These are phyloP conservation scores for Intellagama lesueurii DNA, from an alignment of 2,797 vertebrate genomes.

Conservation along the genomic window DNA sequence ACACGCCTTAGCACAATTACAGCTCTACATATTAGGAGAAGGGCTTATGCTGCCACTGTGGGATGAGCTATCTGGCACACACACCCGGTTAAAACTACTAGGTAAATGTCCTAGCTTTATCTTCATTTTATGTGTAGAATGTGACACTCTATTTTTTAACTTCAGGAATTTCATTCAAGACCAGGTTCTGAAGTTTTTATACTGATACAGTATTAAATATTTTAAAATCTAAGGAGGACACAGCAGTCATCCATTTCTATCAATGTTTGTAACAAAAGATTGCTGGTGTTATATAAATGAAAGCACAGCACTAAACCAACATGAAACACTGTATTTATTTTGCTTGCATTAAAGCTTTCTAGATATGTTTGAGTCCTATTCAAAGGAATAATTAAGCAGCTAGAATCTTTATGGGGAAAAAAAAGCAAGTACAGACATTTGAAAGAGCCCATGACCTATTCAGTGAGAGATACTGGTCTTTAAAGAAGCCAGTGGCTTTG, in stretches of 20 bases:
- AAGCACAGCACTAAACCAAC: background rate
- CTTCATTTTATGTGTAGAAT: too few relatives aligned
- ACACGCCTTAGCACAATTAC: too few relatives aligned
- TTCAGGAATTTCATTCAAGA: background rate
- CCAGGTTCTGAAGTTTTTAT: background rate
- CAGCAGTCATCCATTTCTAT: background rate
- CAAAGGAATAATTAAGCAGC: background rate
- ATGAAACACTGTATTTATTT: background rate
- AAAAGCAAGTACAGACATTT: background rate
- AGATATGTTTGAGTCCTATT: background rate
- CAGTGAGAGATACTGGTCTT: background rate
- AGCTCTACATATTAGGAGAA: too few relatives aligned
- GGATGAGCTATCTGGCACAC: too few relatives aligned
- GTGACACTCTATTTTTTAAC: background rate
- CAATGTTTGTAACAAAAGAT: background rate
- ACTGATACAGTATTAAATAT: background rate
- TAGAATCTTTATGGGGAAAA: background rate
- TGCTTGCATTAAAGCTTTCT: background rate
- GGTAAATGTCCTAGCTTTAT: background rate
- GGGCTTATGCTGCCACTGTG: too few relatives aligned
- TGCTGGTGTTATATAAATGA: slow-evolving; percentile 19
- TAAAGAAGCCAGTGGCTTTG: slow-evolving; percentile 24
- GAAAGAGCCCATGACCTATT: background rate
- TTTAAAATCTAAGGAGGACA: background rate
- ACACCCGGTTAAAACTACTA: background rate